Conservation (phyloP, 2,888 invertebrate genomes). For the Yponomeuta sedellus region DNA sequence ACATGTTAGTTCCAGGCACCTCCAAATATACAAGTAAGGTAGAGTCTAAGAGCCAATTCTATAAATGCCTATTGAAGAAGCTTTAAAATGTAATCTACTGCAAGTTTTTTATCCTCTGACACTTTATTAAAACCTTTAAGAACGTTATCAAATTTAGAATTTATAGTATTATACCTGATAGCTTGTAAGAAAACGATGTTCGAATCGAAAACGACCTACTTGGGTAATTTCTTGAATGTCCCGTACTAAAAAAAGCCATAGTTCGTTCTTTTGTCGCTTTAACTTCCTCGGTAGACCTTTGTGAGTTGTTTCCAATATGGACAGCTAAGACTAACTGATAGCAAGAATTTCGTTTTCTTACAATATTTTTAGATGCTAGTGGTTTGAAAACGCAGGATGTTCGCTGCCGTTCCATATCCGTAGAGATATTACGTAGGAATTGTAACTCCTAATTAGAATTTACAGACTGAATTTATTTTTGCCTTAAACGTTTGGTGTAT, state of each 20-base stretch:
- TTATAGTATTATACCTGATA: neutral
- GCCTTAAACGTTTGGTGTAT: constrained; percentile 9
- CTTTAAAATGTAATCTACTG: constrained; percentile 13
- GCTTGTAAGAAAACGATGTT: neutral
- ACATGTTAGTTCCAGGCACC: constrained; percentile 2
- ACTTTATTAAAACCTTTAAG: neutral
- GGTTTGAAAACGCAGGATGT: neutral
- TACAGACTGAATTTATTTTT: constrained; percentile 12
- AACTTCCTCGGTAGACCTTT: too few relatives aligned
- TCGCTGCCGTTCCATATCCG: neutral
- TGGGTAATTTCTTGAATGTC: too few relatives aligned
- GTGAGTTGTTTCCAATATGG: too few relatives aligned
- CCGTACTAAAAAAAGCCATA: too few relatives aligned
- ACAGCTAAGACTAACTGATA: neutral
- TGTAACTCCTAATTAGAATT: constrained; percentile 4
- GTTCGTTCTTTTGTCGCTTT: too few relatives aligned
- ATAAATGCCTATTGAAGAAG: constrained; percentile 9
- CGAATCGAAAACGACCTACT: too few relatives aligned
- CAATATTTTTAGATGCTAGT: neutral
- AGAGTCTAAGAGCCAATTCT: constrained; percentile 9
- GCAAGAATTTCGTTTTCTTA: neutral
- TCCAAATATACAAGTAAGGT: neutral
- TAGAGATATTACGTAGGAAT: constrained; percentile 2
- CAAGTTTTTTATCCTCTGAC: constrained; percentile 4
- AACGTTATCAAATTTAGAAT: neutral